Percentiles rank a stretch among this genome's conserved stretches.
Conservation (phyloP, 2,113 vertebrate genomes). For the Sphaerodactylus townsendi region DNA sequence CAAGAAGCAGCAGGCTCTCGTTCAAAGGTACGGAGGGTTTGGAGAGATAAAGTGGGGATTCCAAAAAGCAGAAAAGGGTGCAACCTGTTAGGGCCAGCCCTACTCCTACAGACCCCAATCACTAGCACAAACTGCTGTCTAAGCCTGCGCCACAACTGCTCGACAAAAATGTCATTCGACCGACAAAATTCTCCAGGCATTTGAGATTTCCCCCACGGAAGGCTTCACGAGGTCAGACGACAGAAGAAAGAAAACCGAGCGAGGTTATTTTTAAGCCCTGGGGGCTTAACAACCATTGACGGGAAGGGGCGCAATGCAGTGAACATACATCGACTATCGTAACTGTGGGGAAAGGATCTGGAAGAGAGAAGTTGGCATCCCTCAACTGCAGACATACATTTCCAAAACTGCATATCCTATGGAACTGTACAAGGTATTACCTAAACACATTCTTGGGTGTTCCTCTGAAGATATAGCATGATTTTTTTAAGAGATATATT, state of each 20-base stretch:
- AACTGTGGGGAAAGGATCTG: slow-evolving; percentile 44
- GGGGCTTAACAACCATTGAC: slow-evolving; percentile 21
- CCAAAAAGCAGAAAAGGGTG: neutral
- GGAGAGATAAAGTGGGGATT: neutral
- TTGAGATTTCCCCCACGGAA: neutral
- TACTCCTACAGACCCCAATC: neutral
- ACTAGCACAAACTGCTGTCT: slow-evolving; percentile 75
- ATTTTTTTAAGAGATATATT: slow-evolving; percentile 16
- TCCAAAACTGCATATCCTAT: slow-evolving; percentile 40
- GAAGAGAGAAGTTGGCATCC: slow-evolving; percentile 31
- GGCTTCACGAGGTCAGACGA: slow-evolving; percentile 11
- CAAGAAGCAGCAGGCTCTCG: too few relatives aligned
- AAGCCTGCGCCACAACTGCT: slow-evolving; percentile 51
- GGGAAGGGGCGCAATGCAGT: slow-evolving; percentile 29
- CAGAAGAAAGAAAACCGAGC: slow-evolving; percentile 1
- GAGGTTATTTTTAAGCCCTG: slow-evolving; percentile 36
- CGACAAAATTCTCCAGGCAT: neutral
- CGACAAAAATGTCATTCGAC: neutral
- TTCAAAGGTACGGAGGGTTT: neutral
- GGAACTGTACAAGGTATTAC: slow-evolving; percentile 34
- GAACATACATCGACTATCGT: slow-evolving; percentile 56
- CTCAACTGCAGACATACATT: slow-evolving; percentile 3
- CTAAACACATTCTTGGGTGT: slow-evolving; percentile 17
- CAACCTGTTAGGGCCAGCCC: slow-evolving; percentile 9
- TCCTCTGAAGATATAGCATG: neutral